A percentile compares a stretch with the other conserved stretches of the same genome.
Evolutionary conservation across 2,113 vertebrate species (phyloP).

Genomic region (Platysteira castanea): DNA sequence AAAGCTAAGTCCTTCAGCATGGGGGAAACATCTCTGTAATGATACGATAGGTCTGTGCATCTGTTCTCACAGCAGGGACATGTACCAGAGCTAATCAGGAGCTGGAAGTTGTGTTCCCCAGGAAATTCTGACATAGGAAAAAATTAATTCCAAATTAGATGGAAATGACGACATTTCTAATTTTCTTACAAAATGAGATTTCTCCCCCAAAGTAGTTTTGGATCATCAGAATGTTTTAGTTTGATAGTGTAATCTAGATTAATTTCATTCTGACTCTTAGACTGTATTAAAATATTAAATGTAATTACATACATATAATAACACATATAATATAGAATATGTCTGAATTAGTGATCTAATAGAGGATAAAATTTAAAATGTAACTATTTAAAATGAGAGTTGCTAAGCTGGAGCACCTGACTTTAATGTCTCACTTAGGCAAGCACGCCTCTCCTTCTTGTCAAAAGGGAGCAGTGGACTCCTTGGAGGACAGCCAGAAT

Average conservation of each 20-base stretch:
- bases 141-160: conserved; percentile 64
- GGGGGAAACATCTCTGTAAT: conserved; percentile 63
- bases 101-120: conserved; percentile 60
- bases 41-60: conserved; percentile 57
- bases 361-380: background rate
- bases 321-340: background rate
- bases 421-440: background rate
- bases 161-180: conserved; percentile 29
- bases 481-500: background rate
- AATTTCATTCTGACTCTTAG: background rate
- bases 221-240: conserved; percentile 1
- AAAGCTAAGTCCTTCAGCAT: conserved; percentile 67
- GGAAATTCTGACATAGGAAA: conserved; percentile 51
- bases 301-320: conserved; percentile 27
- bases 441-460: background rate
- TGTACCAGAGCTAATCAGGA: conserved; percentile 62
- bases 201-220: conserved; percentile 27
- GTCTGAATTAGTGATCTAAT: background rate
- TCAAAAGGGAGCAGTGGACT: background rate
- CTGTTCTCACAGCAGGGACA: conserved; percentile 63
- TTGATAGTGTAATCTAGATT: conserved; percentile 8
- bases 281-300: conserved; percentile 21
- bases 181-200: conserved; percentile 51
- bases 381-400: background rate
- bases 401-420: background rate